Evolutionary conservation across 53 echinoderm and acorn worm species (phyloP).

Genomic region (Antedon mediterranea): DNA sequence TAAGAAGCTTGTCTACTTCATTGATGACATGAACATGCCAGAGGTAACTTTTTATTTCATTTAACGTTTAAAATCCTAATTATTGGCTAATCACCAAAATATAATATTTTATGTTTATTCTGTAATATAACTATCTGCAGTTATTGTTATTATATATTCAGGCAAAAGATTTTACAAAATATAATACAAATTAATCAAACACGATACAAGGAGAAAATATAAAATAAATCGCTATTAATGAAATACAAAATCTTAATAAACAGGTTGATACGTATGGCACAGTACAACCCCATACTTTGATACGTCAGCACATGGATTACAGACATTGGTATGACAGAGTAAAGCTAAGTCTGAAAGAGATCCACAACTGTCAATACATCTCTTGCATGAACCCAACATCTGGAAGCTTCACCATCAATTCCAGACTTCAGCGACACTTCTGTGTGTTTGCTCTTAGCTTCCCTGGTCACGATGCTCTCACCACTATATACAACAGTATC

Average conservation of each 20-base stretch:
- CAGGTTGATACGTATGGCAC: constrained; percentile 91
- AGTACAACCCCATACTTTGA: constrained; percentile 81
- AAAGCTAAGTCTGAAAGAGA: constrained; percentile 81
- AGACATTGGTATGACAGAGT: constrained; percentile 89
- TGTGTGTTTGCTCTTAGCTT: constrained; percentile 95
- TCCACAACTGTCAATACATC: constrained; percentile 93
- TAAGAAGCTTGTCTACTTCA: constrained; percentile 95
- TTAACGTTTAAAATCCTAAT: too few relatives aligned
- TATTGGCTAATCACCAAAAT: too few relatives aligned
- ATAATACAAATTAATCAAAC: too few relatives aligned
- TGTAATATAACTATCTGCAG: too few relatives aligned
- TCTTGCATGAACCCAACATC: constrained; percentile 92
- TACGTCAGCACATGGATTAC: constrained; percentile 96
- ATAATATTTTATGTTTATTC: too few relatives aligned
- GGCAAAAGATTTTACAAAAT: too few relatives aligned
- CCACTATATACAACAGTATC: constrained; percentile 88
- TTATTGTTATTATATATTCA: too few relatives aligned
- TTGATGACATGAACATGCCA: constrained; percentile 99
- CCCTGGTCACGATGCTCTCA: constrained; percentile 78
- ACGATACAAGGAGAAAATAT: too few relatives aligned
- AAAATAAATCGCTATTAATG: too few relatives aligned
- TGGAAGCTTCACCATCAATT: constrained; percentile 97
- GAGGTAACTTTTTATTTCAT: too few relatives aligned
- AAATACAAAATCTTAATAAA: too few relatives aligned
- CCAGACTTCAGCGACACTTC: constrained; percentile 92